Base-by-base conservation (phyloP, 2,888 invertebrate species). In the Agriotes lineatus region DNA sequence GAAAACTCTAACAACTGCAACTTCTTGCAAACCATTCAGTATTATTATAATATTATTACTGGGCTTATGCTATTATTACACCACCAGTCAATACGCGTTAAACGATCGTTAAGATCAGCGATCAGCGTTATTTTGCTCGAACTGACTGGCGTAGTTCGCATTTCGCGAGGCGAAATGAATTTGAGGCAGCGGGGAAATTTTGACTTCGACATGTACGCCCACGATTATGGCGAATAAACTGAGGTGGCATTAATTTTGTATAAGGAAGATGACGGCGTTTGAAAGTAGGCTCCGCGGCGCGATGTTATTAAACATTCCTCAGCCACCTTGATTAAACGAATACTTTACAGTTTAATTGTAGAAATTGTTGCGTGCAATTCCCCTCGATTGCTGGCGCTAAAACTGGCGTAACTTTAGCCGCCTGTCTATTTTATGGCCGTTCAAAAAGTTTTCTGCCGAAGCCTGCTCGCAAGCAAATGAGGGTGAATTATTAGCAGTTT, bases 311-410 rank as follows among this genome's bases (percentile, higher is more conserved):
- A 60, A 57, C 69, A 69, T 69, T 69, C 65, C 69, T 30, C 37
- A 52, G 59, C 35, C 54, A 60, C 69, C 69, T 69, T 69, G 64
- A 69, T 69, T 69, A 69, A 69, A 69, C 65, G 65, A 61, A 69
- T 69, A 69, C 65, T 69, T 69, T 65, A 65, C 65, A 45, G 35
- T 64, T 68, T 68, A 68, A 68, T 68, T 68, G 68, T 64, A 20
- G 52, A 50, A 50, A 63, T 54, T 44, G 56, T 44, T 64, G 63
- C 63, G 57, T 45, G 56, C 58, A 60, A 54, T 67, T 61, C 30
- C 14, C 45, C 54, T 45, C 50, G 57, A 58, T 50, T 50, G 44
- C 64, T 45, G 5, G 45, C 18, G 45, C 50, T 16, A 7, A 16
- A 48, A 48, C 25, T 33, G 52, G 25, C 52, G n/a, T 22, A 30